Base-by-base conservation (phyloP, 2,797 vertebrate genomes). In the Melanotaenia maccullochi region DNA sequence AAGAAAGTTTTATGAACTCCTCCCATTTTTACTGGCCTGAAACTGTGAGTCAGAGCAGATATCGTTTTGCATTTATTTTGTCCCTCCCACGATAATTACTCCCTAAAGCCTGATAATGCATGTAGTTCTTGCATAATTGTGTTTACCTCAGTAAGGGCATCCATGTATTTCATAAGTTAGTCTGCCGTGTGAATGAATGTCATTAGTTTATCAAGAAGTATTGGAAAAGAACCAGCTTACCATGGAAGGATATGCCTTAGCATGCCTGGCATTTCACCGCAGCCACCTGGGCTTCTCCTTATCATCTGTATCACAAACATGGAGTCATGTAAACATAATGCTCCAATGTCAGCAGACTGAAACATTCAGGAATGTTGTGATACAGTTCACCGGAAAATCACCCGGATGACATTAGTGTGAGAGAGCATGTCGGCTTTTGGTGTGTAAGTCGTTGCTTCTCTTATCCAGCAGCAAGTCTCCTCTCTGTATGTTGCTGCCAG, bases 251-350 rank as follows among this genome's bases (percentile, higher is more conserved):
- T 63, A 40, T 14, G 81, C 38, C 59, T 61, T 35, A 80, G 56
- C 87, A 68, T 78, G 76, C 74, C 74, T 24, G 44, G 55, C 54
- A 77, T 87, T 73, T 65, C n/a, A 59, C 58, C 9, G 3, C 73
- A 75, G 75, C 87, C 84, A 89, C 76, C 74, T 81, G 65, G 77
- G 73, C 82, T 72, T 52, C 42, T 75, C 16, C 67, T 78, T 87
- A 83, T 90, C 62, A 49, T 52, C 35, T 77, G 65, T 84, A 84
- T 92, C 82, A 64, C 75, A 85, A 79, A 81, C 76, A 78, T 11
- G 0, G 61, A 82, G 65, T 67, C 64, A 73, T 36, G 20, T 58
- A 30, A 69, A 75, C 62, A 63, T 55, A 59, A 11, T 63, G 65
- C 60, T 71, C 72, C 54, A 72, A 66, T 69, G 72, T 82, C 78